A percentile compares a stretch with the other conserved stretches of the same genome.
These are phyloP conservation scores for Rhynchomys soricoides DNA, from an alignment of 2,113 vertebrate genomes.

Conservation along the genomic window DNA sequence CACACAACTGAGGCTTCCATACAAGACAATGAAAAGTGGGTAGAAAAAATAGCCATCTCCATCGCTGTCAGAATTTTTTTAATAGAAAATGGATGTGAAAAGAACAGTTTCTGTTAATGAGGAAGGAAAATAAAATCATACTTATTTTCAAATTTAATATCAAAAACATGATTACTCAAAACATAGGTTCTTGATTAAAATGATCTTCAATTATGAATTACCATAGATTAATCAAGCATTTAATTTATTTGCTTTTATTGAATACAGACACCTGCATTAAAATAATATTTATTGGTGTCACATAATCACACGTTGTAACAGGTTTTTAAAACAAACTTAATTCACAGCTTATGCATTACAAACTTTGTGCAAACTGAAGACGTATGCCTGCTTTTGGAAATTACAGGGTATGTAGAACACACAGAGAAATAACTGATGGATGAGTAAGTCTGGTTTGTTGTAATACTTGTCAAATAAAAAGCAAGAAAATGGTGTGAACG, in stretches of 20 bases:
- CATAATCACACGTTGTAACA: constrained; percentile 63
- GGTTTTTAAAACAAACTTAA: constrained; percentile 61
- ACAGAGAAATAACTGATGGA: constrained; percentile 27
- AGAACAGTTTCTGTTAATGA: constrained; percentile 30
- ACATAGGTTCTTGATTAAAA: constrained; percentile 1
- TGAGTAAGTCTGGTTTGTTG: constrained; percentile 10
- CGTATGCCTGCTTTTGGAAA: neutral
- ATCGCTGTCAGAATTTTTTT: constrained; percentile 65
- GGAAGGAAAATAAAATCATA: constrained; percentile 58
- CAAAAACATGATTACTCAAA: constrained; percentile 52
- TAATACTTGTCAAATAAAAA: constrained; percentile 3
- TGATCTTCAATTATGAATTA: constrained; percentile 58
- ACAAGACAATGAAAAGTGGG: neutral
- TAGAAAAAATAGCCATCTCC: neutral
- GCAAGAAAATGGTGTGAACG: constrained; percentile 5
- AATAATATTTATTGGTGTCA: constrained; percentile 54
- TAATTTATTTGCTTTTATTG: constrained; percentile 76
- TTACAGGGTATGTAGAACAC: neutral
- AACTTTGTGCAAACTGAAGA: constrained; percentile 68
- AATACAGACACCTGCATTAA: constrained; percentile 80
- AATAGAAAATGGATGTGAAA: constrained; percentile 71
- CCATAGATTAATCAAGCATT: constrained; percentile 57
- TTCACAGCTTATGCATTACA: constrained; percentile 52
- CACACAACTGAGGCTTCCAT: neutral
- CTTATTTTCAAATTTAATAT: constrained; percentile 67